A percentile compares a stretch with the other conserved stretches of the same genome.
phyloP scores from a whole-genome alignment of 2,113 vertebrate genomes.

The Laticauda laticaudata region DNA sequence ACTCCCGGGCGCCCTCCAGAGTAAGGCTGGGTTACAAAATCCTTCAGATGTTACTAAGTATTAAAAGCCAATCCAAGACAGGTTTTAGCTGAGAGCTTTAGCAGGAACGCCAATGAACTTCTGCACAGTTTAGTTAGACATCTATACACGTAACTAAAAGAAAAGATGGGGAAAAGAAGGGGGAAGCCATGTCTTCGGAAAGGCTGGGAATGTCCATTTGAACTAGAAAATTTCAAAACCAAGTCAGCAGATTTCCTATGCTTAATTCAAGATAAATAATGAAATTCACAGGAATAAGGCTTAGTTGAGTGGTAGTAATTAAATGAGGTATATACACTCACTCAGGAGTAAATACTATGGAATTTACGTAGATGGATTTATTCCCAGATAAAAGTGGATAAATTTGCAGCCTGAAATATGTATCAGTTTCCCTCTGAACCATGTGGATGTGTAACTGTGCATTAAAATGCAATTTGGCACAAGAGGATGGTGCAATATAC shows the following conservation, averaged over 20 bases:
- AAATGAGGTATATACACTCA: neutral
- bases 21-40: neutral
- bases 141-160: neutral
- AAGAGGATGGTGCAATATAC: neutral
- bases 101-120: neutral
- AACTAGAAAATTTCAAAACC: neutral
- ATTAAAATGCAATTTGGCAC: neutral
- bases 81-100: neutral
- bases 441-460: neutral
- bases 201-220: neutral
- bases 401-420: neutral
- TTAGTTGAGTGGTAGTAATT: neutral
- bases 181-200: neutral
- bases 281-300: neutral
- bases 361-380: neutral
- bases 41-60: neutral
- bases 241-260: neutral
- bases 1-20: too few species aligned
- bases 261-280: neutral
- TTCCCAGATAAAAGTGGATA: neutral
- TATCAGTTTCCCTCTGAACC: neutral
- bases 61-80: neutral
- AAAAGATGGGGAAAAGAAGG: neutral
- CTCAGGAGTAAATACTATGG: neutral
- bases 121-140: neutral